phyloP scores from a whole-genome alignment of 2,797 vertebrate species.

The Dallia pectoralis region DNA sequence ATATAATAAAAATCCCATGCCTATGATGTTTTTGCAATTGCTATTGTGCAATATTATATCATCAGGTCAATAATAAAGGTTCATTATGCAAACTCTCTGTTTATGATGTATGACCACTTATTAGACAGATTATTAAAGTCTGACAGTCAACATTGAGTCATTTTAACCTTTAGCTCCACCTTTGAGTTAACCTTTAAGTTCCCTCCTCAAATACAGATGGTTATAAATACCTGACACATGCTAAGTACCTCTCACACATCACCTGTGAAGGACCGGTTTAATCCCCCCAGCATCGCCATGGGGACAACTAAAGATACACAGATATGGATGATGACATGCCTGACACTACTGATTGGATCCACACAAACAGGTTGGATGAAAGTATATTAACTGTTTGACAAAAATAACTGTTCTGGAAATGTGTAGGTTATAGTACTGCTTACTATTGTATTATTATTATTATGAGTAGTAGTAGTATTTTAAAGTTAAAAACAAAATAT shows the following conservation, averaged over 20 bases:
- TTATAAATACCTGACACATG: slow-evolving; percentile 46
- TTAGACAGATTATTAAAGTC: neutral
- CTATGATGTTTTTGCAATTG: neutral
- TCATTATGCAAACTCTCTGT: neutral
- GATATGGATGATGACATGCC: slow-evolving; percentile 40
- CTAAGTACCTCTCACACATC: slow-evolving; percentile 38
- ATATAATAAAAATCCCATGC: neutral
- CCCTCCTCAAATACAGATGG: slow-evolving; percentile 41
- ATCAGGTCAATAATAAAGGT: neutral
- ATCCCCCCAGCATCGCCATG: slow-evolving; percentile 58
- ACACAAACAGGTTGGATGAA: slow-evolving; percentile 58
- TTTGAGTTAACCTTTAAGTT: neutral
- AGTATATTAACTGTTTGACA: neutral
- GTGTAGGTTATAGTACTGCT: neutral
- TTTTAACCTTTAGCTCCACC: slow-evolving; percentile 1
- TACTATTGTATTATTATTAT: too few relatives aligned
- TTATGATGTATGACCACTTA: neutral
- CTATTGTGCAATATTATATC: neutral
- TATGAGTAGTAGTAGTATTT: too few relatives aligned
- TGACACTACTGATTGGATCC: slow-evolving; percentile 49
- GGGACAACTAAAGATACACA: slow-evolving; percentile 43
- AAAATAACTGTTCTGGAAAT: neutral
- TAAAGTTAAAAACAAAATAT: neutral
- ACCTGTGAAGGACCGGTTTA: slow-evolving; percentile 28
- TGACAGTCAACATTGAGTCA: neutral